Percentiles rank a stretch among this genome's conserved stretches.
Conservation (phyloP, 2,888 invertebrate genomes). For the Ypsolopha scabrella region DNA sequence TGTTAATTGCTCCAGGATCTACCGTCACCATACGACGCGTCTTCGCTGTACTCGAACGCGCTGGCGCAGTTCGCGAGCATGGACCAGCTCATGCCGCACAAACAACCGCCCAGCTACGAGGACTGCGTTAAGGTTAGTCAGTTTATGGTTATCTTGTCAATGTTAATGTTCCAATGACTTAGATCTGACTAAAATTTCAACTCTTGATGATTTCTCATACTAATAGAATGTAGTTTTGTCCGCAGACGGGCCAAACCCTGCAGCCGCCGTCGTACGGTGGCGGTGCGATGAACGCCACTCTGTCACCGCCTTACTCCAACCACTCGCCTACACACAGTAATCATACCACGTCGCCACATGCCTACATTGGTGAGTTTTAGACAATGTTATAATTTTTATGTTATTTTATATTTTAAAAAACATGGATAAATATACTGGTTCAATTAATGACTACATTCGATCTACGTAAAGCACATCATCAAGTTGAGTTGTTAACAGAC, state of each 20-base stretch:
- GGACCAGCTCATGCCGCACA: constrained; percentile 69
- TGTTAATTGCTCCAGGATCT: constrained; percentile 52
- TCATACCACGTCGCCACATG: constrained; percentile 82
- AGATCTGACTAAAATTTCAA: too few relatives aligned
- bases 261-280: constrained; percentile 69
- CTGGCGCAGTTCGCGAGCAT: constrained; percentile 77
- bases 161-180: too few relatives aligned
- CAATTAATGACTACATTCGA: too few relatives aligned
- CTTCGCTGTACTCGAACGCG: constrained; percentile 85
- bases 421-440: too few relatives aligned
- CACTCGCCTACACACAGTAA: constrained; percentile 89
- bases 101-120: constrained; percentile 91
- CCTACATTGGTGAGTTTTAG: constrained; percentile 74
- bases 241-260: constrained; percentile 74
- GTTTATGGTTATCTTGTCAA: constrained; percentile 7
- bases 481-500: too few relatives aligned
- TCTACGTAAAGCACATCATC: too few relatives aligned
- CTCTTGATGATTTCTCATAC: too few relatives aligned
- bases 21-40: constrained; percentile 87
- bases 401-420: too few relatives aligned
- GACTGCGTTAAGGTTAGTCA: constrained; percentile 83
- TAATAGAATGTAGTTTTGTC: constrained; percentile 7
- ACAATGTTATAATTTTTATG: too few relatives aligned
- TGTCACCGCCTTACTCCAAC: constrained; percentile 88
- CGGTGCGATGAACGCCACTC: constrained; percentile 68